phyloP scores from a whole-genome alignment of 2,797 vertebrate species.

The Valencia hispanica region DNA sequence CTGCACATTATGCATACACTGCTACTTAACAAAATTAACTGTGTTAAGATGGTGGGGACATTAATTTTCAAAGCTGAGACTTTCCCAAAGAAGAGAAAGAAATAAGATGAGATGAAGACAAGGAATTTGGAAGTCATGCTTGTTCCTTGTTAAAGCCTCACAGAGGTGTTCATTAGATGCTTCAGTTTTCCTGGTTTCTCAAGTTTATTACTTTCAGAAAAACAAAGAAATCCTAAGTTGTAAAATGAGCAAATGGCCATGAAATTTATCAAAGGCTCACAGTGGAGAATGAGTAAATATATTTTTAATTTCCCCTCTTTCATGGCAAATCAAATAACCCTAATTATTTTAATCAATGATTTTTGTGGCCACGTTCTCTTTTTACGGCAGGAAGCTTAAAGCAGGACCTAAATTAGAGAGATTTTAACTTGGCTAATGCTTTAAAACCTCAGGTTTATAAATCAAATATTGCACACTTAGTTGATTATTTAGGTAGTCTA shows the following conservation, averaged over 20 bases:
- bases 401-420: not conserved
- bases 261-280: not conserved
- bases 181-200: not conserved
- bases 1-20: not conserved
- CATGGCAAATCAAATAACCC: not conserved
- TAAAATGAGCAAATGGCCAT: not conserved
- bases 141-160: not conserved
- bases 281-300: not conserved
- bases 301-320: not conserved
- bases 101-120: not conserved
- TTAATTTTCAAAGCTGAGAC: not conserved
- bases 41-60: not conserved
- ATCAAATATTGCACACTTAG: not conserved
- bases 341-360: not conserved
- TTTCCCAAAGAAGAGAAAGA: not conserved
- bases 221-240: not conserved
- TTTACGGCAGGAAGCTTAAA: not conserved
- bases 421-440: not conserved
- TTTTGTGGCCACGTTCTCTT: not conserved
- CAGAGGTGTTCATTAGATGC: not conserved
- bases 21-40: slow-evolving; percentile 4
- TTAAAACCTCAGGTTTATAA: not conserved
- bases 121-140: not conserved
- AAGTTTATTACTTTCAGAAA: not conserved
- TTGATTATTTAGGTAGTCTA: not conserved